phyloP scores from a whole-genome alignment of 1,140 invertebrate genomes.

The Chironomus tepperi region DNA sequence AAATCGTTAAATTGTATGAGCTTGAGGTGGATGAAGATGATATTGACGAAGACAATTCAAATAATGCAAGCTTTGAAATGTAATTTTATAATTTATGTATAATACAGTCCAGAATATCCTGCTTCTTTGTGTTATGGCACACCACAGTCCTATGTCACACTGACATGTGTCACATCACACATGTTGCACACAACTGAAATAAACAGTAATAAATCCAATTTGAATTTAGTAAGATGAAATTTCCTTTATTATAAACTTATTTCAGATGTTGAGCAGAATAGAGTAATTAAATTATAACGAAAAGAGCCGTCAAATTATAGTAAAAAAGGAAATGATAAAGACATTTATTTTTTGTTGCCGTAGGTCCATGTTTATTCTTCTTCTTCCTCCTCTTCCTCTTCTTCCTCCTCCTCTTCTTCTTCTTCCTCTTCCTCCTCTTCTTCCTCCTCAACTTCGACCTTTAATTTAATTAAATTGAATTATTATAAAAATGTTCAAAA shows the following conservation, averaged over 20 bases:
- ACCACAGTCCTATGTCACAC: no score
- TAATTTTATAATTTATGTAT: no score
- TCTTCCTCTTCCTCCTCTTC: conserved; percentile 56
- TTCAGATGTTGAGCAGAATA: neutral
- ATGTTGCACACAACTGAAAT: no score
- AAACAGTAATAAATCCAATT: neutral
- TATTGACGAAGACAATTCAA: conserved; percentile 59
- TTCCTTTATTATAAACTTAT: neutral
- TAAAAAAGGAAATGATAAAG: conserved; percentile 14
- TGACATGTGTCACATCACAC: no score
- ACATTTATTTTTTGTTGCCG: neutral
- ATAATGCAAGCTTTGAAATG: conserved; percentile 37
- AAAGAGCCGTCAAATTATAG: neutral
- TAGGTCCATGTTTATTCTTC: neutral
- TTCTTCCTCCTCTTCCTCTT: conserved; percentile 20
- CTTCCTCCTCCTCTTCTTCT: conserved; percentile 24
- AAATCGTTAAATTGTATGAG: conserved; percentile 78
- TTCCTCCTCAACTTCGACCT: conserved; percentile 64
- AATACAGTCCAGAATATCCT: no score
- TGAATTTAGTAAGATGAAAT: neutral
- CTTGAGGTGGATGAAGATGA: conserved; percentile 90
- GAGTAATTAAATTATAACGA: neutral
- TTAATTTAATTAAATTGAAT: no score
- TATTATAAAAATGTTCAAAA: conserved; percentile 38
- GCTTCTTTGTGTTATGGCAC: no score